These are phyloP conservation scores for Antheraea yamamai DNA, from an alignment of 2,888 invertebrate species.

Conservation along the genomic window DNA sequence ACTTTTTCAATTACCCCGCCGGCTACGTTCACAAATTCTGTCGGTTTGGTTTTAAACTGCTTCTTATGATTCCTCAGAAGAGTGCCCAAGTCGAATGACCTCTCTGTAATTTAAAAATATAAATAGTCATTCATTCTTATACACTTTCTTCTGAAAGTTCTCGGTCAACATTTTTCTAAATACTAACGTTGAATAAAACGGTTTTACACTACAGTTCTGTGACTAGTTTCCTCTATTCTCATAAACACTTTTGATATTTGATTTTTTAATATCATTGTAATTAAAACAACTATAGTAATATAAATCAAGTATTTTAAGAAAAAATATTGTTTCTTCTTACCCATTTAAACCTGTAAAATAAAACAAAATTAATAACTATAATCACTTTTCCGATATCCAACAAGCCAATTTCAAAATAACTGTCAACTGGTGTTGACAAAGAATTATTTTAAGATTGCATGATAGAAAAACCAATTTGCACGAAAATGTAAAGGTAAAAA, in stretches of 20 bases:
- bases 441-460: not conserved
- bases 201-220: no score
- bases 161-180: no score
- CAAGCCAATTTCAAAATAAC: slow-evolving; percentile 39
- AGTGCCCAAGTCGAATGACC: slow-evolving; percentile 60
- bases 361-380: slow-evolving; percentile 34
- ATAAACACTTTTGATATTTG: not conserved
- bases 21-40: slow-evolving; percentile 61
- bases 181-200: no score
- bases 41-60: slow-evolving; percentile 64
- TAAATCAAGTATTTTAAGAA: not conserved
- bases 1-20: slow-evolving; percentile 53
- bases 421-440: slow-evolving; percentile 29
- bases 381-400: not conserved
- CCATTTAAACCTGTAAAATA: slow-evolving; percentile 61
- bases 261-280: not conserved
- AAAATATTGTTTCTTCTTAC: slow-evolving; percentile 38
- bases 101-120: slow-evolving; percentile 51
- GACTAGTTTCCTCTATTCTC: no score
- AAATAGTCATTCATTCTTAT: not conserved
- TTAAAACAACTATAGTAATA: not conserved
- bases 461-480: not conserved
- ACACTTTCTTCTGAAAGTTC: not conserved
- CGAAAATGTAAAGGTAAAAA: not conserved
- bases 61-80: slow-evolving; percentile 59